Conservation (phyloP, 1,140 invertebrate species). For the Drosophila sp. region DNA sequence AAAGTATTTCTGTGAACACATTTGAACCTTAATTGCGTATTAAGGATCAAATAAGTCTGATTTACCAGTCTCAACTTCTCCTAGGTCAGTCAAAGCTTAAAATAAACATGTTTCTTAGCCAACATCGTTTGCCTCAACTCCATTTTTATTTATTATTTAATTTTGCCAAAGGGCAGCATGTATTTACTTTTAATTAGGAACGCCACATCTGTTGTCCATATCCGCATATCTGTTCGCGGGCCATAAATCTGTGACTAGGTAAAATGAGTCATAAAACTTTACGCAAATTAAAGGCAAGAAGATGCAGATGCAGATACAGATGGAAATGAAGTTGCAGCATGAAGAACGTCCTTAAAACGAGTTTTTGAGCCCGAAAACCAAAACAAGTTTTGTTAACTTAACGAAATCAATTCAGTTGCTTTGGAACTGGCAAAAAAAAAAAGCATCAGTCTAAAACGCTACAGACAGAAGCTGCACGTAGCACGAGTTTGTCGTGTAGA, state of each 20-base stretch:
- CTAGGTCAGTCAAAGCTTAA: not conserved
- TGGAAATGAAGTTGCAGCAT: conserved; percentile 16
- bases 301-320: conserved; percentile 51
- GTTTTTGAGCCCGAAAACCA: conserved; percentile 60
- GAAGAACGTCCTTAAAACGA: conserved; percentile 69
- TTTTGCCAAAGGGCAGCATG: not conserved
- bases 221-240: not conserved
- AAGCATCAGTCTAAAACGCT: conserved; percentile 17
- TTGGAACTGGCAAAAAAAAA: conserved; percentile 15
- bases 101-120: not conserved
- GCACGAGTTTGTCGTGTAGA: conserved; percentile 61
- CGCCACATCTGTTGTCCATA: conserved; percentile 14
- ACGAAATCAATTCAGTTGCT: conserved; percentile 66
- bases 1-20: no score
- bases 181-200: conserved; percentile 10
- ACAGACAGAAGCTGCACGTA: conserved; percentile 22
- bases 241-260: conserved; percentile 19
- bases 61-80: no score
- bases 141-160: not conserved
- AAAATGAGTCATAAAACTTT: conserved; percentile 66
- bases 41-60: no score
- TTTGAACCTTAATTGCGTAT: no score
- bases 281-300: conserved; percentile 31
- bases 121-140: not conserved
- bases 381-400: conserved; percentile 73